phyloP scores from a whole-genome alignment of 1,140 invertebrate genomes.

The Pararge aegeria region DNA sequence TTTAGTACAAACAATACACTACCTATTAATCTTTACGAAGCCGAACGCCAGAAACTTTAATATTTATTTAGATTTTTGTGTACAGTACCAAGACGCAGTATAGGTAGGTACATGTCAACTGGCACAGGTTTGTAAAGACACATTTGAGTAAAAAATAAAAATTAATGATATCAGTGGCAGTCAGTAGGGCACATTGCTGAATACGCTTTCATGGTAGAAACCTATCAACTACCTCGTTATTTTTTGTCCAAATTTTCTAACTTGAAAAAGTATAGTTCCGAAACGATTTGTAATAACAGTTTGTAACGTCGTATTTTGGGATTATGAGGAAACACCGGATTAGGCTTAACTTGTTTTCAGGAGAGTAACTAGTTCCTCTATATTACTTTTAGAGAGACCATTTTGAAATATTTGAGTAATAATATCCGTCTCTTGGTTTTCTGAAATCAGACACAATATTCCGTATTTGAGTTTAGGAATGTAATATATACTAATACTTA shows the following conservation, averaged over 20 bases:
- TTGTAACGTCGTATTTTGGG: not conserved
- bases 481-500: no score
- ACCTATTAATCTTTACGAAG: no score
- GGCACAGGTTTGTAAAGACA: slow-evolving; percentile 72
- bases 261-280: slow-evolving; percentile 28
- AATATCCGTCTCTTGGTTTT: no score
- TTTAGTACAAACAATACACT: no score
- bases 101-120: slow-evolving; percentile 45
- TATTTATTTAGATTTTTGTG: slow-evolving; percentile 27
- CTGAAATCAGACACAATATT: no score
- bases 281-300: slow-evolving; percentile 14
- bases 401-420: no score
- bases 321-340: no score
- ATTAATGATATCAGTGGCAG: slow-evolving; percentile 77
- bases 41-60: no score
- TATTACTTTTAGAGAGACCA: no score
- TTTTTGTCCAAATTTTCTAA: slow-evolving; percentile 27
- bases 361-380: no score
- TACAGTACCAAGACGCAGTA: slow-evolving; percentile 40
- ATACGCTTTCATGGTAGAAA: slow-evolving; percentile 50
- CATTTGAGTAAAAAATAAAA: slow-evolving; percentile 74
- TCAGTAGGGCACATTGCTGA: slow-evolving; percentile 62
- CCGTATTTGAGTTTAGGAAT: no score
- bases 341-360: no score
- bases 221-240: slow-evolving; percentile 34